Base-by-base conservation (phyloP, 1,140 invertebrate genomes). In the Leucophenga varia region DNA sequence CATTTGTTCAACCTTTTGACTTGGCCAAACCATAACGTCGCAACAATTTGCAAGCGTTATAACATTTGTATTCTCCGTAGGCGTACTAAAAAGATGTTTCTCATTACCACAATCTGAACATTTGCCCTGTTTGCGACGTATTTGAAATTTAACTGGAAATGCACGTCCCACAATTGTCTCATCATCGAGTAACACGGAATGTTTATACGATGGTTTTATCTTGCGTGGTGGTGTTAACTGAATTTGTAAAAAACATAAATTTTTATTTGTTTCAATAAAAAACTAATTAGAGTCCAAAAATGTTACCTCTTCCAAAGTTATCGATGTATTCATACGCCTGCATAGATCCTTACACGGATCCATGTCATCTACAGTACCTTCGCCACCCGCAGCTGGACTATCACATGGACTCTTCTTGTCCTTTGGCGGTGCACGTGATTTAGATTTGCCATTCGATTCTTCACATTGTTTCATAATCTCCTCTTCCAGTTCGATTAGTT, bases 11-110 rank as follows among this genome's bases (percentile, higher is more conserved):
- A 67, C 63, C 3, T 54, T 49, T 10, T 67, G 63, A 6, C 63
- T 63, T 20, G 63, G 63, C 64, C 63, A 68, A 3, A 67, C 63
- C 56, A 67, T 49, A 2, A 67, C 46, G 25, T 67, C 63, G 17
- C 53, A 57, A 13, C 43, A 52, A 40, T 67, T 67, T 12, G 63
- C 57, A 13, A 67, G 36, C 3, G 67, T 54, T 17, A 67, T 55
- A 0, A 67, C 64, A 10, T 67, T 67, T 13, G 63, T 67, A 7
- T 48, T 67, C 2, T 61, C 48, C 4, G 59, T 63, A 1, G 30
- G 20, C 12, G 38, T 50, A 36, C 53, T 59, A 22, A 65, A 47
- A 3, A 67, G 39, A 12, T 50, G 49, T n/a, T 30, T 30, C 13
- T 43, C 7, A 12, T 32, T 56, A 21, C 67, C 56, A 13, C 17